Percentiles rank a stretch among this genome's conserved stretches.
Conservation (phyloP, 2,888 invertebrate species). For the Macrophya alboannulata region DNA sequence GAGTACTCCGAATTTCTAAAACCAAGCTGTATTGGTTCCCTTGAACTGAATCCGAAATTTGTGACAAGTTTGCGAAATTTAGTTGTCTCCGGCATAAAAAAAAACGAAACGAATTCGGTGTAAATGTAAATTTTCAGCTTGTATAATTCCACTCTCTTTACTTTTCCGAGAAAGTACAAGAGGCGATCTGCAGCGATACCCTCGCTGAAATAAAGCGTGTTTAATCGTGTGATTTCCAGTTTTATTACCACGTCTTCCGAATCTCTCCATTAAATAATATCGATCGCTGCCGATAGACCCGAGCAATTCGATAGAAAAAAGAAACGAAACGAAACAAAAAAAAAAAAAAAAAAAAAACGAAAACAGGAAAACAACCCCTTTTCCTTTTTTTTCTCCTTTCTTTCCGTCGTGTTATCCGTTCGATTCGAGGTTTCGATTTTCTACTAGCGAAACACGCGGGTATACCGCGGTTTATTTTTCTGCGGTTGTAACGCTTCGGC, state of each 20-base stretch:
- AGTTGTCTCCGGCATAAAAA: no score
- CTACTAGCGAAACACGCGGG: conserved; percentile 4
- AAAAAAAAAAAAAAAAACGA: neutral
- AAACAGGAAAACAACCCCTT: neutral
- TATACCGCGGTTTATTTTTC: conserved; percentile 22
- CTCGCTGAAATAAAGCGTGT: neutral
- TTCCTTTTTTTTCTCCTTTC: neutral
- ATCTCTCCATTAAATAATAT: conserved; percentile 25
- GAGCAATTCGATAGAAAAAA: neutral
- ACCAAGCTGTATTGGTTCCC: no score
- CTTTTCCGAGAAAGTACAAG: neutral
- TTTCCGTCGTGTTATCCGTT: neutral
- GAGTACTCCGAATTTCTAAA: no score
- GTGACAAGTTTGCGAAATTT: no score
- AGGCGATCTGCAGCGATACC: neutral
- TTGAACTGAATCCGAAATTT: no score
- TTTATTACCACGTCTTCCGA: neutral
- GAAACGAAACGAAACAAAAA: neutral
- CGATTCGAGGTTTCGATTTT: conserved; percentile 17
- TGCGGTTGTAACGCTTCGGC: neutral
- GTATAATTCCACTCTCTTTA: neutral
- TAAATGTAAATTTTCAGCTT: neutral
- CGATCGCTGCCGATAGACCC: neutral
- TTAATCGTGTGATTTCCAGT: neutral
- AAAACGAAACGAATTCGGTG: no score